Base-by-base conservation (phyloP, 2,113 vertebrate species). In the Malurus cyaneus region DNA sequence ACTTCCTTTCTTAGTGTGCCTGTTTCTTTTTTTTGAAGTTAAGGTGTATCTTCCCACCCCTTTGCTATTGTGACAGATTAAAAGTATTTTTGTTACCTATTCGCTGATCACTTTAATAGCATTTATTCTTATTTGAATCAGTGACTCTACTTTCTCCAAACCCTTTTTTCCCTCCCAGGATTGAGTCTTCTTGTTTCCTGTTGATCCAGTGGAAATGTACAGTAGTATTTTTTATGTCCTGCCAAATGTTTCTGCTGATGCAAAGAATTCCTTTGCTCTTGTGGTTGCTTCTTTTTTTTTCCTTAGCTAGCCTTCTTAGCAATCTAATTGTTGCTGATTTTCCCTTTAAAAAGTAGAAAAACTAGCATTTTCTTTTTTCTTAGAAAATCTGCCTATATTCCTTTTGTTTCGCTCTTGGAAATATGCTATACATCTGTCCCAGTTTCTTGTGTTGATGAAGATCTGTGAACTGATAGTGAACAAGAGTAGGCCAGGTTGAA, bases 101-200 rank as follows among this genome's bases (percentile, higher is more conserved):
- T 76, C 53, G 20, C 26, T 65, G 16, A 39, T 74, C 7, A 8
- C 18, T 74, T 79, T 62, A 42, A 19, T 79, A n/a, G 28, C 2
- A 0, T 34, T 50, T 28, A 23, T 39, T 76, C 20, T 49, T 72
- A 15, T 10, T 76, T 56, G 29, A 82, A 25, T 61, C 21, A 41
- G 5, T 25, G 31, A 28, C 23, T 88, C 8, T 7, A 3, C 31
- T 82, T 66, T 44, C 9, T 93, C 28, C 18, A 61, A 28, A 31
- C 2, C 1, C 18, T 20, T 41, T n/a, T 34, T 11, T 26, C 5
- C 4, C 2, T 23, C 12, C 4, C 8, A 11, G 28, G 44, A 16
- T 19, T 62, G 26, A 31, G 18, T 53, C 4, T 46, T 72, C 6
- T 65, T 31, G 4, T 36, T 65, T n/a, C 11, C 6, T 4, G 2